Evolutionary conservation across 2,888 invertebrate genomes (phyloP).

Genomic region (Pseudanteris insignis): DNA sequence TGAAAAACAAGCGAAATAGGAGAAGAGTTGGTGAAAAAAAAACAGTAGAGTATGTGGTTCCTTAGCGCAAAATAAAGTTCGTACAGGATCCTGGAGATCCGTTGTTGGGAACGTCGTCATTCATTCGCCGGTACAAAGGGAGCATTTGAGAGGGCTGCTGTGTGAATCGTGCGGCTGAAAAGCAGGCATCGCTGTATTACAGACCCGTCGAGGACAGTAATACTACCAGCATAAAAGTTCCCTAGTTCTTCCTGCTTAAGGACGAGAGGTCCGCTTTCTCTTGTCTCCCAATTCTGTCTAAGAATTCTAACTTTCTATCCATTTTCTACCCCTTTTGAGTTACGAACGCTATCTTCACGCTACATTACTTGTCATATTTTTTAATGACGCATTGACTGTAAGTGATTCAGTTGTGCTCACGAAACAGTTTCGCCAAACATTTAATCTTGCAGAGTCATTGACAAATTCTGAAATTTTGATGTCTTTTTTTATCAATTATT

Average conservation of each 20-base stretch:
- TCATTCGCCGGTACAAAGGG: slow-evolving; percentile 21
- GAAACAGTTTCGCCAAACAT: no score
- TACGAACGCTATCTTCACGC: slow-evolving; percentile 11
- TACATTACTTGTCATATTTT: slow-evolving; percentile 10
- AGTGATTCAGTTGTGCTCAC: no score
- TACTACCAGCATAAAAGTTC: slow-evolving; percentile 37
- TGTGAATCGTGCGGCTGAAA: slow-evolving; percentile 10
- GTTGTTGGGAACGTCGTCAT: slow-evolving; percentile 18
- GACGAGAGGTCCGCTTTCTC: slow-evolving; percentile 27
- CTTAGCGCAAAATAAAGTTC: slow-evolving; percentile 9
- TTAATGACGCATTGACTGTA: not conserved
- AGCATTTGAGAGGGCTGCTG: slow-evolving; percentile 21
- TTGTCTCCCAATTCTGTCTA: slow-evolving; percentile 6
- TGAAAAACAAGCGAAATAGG: no score
- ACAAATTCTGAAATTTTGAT: no score
- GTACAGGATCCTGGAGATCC: slow-evolving; percentile 7
- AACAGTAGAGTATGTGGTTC: slow-evolving; percentile 5
- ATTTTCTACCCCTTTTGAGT: slow-evolving; percentile 11
- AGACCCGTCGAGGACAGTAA: slow-evolving; percentile 24
- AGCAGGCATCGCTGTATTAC: slow-evolving; percentile 8
- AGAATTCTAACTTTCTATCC: slow-evolving; percentile 29
- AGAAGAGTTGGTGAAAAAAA: no score
- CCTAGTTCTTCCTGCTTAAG: slow-evolving; percentile 30
- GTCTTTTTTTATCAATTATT: no score
- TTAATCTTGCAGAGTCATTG: no score